These are phyloP conservation scores for Cairina moschata DNA, from an alignment of 2,113 vertebrate genomes.

Conservation along the genomic window DNA sequence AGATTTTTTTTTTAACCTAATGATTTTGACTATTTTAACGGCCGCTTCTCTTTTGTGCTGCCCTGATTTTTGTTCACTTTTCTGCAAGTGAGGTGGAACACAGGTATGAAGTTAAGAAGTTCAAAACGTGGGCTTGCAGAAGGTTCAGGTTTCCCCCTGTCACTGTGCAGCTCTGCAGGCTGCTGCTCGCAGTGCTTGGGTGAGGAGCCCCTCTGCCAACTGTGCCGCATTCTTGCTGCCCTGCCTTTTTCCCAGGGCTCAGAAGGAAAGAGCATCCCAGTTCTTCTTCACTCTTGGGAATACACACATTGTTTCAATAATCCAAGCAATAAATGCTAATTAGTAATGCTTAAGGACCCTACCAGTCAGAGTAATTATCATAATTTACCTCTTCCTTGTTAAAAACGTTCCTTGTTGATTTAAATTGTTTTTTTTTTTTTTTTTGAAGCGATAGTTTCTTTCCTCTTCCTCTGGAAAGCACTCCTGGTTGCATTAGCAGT, in stretches of 20 bases:
- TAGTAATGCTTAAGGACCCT: slow-evolving; percentile 82
- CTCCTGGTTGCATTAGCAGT: neutral
- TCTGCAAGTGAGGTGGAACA: fast-evolving
- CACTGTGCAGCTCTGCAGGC: neutral
- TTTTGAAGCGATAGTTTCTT: neutral
- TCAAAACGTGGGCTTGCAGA: neutral
- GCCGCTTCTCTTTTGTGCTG: neutral
- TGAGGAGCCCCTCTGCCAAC: neutral
- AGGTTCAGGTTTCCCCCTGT: neutral
- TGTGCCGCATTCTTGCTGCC: slow-evolving; percentile 21
- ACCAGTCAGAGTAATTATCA: slow-evolving; percentile 81
- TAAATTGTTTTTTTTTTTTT: neutral
- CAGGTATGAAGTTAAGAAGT: neutral
- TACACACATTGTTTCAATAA: slow-evolving; percentile 83
- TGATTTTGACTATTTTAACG: fast-evolving
- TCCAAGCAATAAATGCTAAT: slow-evolving; percentile 86
- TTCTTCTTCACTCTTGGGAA: slow-evolving; percentile 72
- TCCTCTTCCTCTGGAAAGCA: neutral
- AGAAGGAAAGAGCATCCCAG: slow-evolving; percentile 76
- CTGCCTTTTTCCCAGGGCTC: slow-evolving; percentile 72
- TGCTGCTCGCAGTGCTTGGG: neutral
- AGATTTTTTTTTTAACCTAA: too few relatives aligned
- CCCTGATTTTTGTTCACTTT: neutral
- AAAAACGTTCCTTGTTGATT: slow-evolving; percentile 74
- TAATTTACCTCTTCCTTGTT: slow-evolving; percentile 83